Evolutionary conservation across 2,888 invertebrate species (phyloP), one percentile per base, ranked within the genome.

Genomic region (Charanyca ferruginea): DNA sequence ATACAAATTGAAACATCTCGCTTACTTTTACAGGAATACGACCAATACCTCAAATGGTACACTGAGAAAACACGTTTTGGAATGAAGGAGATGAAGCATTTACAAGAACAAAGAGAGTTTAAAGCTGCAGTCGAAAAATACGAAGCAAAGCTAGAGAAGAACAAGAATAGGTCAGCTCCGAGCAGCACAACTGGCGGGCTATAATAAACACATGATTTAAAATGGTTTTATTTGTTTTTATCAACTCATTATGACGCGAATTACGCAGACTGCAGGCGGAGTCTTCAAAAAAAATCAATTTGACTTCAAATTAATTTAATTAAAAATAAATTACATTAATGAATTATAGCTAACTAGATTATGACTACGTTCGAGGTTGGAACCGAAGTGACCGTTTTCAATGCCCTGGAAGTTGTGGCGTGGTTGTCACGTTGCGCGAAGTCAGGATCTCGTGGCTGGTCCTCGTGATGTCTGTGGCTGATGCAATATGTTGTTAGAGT

Each of bases 21-120:
- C 1, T 32, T 35, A 38, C 5, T 16, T 53, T 35, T 22, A 22
- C 79, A 94, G 94, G 91, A 92, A 35, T 93, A 91, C 74, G 82
- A 87, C 3, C 87, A 85, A 68, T 94, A 94, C 64, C 48, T 81
- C 0, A 88, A 90, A 60, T 94, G 94, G 94, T 94, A 91, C 72
- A 51, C 65, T 0, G 86, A 88, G 3, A 89, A 90, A n/a, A 91
- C 94, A 0, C 25, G 66, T 1, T 87, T 86, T 82, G 94, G 93
- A 18, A 86, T 79, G 25, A 89, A 82, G 63, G 93, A 92, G 71
- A 85, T 71, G 60, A 84, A 86, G 23, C 88, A 89, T 47, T 53
- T 88, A 0, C 62, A 85, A 66, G 87, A 88, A 8, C 90, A 90
- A 61, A 69, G 64, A 32, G 87, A 90, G 35, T 94, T 90, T 72